Evolutionary conservation across 2,797 vertebrate genomes (phyloP), one percentile per base, ranked within the genome.

Genomic region (Bufotes viridis): DNA sequence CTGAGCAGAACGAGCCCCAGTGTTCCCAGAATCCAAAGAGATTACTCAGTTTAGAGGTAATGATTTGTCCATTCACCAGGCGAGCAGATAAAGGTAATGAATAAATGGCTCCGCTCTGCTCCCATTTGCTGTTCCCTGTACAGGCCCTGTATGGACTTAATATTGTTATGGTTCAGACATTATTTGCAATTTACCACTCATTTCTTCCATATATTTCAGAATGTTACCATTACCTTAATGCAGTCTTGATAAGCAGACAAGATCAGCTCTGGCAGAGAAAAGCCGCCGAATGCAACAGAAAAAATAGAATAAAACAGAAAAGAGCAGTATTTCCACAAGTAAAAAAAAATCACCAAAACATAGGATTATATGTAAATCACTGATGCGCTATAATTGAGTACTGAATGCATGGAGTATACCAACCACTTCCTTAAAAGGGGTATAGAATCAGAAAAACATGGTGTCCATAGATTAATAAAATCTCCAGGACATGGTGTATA

Each of bases 201-300:
- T 65, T 58, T 53, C 20, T 78, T 65, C 26, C 34, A 53, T 49
- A 51, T 57, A 17, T 78, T 74, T 87, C 87, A 87, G 8, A 82
- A 78, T 61, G 67, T 87, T 87, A 53, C 65, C 34, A 78, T 82
- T 87, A 67, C 17, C 1, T 69, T 84, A 82, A 78, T 87, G 87
- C 24, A 78, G 72, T 26, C 49, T 78, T 53, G 17, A 87, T 83
- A 34, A 83, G 42, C 26, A 49, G 49, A 69, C 81, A 84, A 55
- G 87, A 51, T 70, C 72, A 88, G 61, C 58, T 34, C 58, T 58
- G 10, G 72, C 87, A 3, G 70, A 65, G 58, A 57, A 20, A 49
- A 78, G 70, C 24, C 79, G 34, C 57, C 34, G 17, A 82, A 49
- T 42, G 26, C 69, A 14, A 8, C 42, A 15, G 42, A n/a, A 65